Percentiles rank a stretch among this genome's conserved stretches.
Evolutionary conservation across 2,888 invertebrate species (phyloP).

Genomic region (Scrobipalpa atriplicella): DNA sequence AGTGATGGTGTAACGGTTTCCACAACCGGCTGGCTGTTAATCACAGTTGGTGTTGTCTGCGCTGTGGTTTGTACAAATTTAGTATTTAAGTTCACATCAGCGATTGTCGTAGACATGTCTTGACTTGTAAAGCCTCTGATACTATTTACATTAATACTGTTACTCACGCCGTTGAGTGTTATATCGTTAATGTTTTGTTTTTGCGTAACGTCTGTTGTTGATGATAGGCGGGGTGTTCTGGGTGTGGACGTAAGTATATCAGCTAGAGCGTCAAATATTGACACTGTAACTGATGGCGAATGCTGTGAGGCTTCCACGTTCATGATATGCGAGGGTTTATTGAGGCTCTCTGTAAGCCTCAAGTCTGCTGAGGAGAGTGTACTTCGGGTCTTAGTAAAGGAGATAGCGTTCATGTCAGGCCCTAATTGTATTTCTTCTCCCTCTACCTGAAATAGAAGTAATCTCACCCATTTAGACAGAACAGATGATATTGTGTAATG

Average conservation of each 20-base stretch:
- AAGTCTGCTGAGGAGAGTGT: conserved; percentile 76
- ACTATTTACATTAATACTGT: conserved; percentile 77
- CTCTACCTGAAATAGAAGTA: conserved; percentile 82
- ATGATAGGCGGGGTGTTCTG: conserved; percentile 66
- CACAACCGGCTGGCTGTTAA: conserved; percentile 74
- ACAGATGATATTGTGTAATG: conserved; percentile 45
- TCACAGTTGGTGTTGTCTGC: conserved; percentile 73
- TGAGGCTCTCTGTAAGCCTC: conserved; percentile 75
- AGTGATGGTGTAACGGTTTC: conserved; percentile 68
- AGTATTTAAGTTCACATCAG: conserved; percentile 70
- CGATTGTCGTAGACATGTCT: conserved; percentile 57
- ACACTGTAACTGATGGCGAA: conserved; percentile 82
- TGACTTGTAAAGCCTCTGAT: conserved; percentile 62
- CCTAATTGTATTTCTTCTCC: conserved; percentile 81
- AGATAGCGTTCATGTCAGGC: conserved; percentile 77
- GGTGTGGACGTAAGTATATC: conserved; percentile 82
- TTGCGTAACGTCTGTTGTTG: conserved; percentile 70
- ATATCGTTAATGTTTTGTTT: conserved; percentile 65
- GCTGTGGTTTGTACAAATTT: conserved; percentile 78
- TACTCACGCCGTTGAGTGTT: conserved; percentile 80
- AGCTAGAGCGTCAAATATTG: conserved; percentile 83
- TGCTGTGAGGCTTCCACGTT: conserved; percentile 82
- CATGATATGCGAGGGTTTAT: conserved; percentile 74
- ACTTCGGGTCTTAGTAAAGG: conserved; percentile 77
- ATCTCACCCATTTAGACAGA: conserved; percentile 80